Evolutionary conservation across 2,113 vertebrate species (phyloP).

Genomic region (Archilochus colubris): DNA sequence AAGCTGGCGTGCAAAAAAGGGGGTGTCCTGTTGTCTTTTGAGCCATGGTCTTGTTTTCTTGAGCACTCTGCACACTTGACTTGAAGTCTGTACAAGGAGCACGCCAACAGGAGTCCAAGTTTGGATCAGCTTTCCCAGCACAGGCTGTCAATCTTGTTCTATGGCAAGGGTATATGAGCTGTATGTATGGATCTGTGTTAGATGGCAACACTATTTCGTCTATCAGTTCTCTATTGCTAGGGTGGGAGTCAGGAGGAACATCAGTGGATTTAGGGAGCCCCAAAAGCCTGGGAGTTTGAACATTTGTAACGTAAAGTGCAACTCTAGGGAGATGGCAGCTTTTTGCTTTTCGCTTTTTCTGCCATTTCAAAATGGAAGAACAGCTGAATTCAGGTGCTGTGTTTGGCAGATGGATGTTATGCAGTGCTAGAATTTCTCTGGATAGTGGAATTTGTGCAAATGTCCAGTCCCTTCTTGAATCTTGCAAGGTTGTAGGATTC

Average conservation of each 20-base stretch:
- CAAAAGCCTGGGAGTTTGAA: neutral
- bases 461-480: neutral
- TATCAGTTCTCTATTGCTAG: neutral
- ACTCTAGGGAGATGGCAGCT: fast-evolving
- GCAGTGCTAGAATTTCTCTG: neutral
- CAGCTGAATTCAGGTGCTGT: neutral
- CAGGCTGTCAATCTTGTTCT: conserved; percentile 44
- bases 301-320: neutral
- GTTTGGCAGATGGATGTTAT: neutral
- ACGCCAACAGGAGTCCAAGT: conserved; percentile 38
- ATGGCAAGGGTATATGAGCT: conserved; percentile 35
- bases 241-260: neutral
- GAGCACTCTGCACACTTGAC: conserved; percentile 3
- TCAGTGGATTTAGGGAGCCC: neutral
- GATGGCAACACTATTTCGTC: neutral
- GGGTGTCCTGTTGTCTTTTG: neutral
- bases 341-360: neutral
- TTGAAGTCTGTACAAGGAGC: conserved; percentile 26
- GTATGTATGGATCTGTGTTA: neutral
- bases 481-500: neutral
- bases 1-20: neutral
- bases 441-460: neutral
- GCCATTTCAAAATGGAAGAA: neutral
- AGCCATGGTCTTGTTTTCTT: neutral
- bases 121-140: conserved; percentile 49